Evolutionary conservation across 2,113 vertebrate species (phyloP).

Genomic region (Turnix velox): DNA sequence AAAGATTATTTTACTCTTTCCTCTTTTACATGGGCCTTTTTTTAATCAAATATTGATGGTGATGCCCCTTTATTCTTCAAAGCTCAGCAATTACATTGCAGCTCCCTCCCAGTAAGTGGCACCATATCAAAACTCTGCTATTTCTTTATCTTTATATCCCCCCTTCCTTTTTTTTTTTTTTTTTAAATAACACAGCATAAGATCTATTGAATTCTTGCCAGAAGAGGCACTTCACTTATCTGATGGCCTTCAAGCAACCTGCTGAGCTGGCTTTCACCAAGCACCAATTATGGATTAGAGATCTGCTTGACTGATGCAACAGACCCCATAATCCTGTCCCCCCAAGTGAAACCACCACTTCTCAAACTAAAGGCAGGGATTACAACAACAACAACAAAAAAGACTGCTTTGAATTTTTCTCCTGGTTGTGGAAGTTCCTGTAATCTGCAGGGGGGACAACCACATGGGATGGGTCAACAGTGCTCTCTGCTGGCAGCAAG

Average conservation of each 20-base stretch:
- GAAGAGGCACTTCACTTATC: background rate
- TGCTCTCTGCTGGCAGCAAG: constrained; percentile 66
- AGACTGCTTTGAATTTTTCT: background rate
- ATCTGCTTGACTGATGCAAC: background rate
- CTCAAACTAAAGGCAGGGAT: background rate
- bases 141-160: constrained; percentile 39
- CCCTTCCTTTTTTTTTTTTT: background rate
- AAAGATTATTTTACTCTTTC: constrained; percentile 58
- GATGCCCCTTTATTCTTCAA: constrained; percentile 80
- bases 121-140: constrained; percentile 48
- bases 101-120: constrained; percentile 56
- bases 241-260: background rate
- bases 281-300: background rate
- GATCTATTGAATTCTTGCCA: background rate
- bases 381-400: background rate
- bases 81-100: constrained; percentile 72
- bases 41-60: constrained; percentile 82
- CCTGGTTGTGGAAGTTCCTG: background rate
- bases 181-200: background rate
- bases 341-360: background rate
- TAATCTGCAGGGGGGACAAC: background rate
- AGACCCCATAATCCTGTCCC: background rate
- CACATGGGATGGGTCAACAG: background rate
- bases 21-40: constrained; percentile 66
- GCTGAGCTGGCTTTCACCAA: background rate